Base-by-base conservation (phyloP, 2,797 vertebrate genomes). In the Crenichthys baileyi region DNA sequence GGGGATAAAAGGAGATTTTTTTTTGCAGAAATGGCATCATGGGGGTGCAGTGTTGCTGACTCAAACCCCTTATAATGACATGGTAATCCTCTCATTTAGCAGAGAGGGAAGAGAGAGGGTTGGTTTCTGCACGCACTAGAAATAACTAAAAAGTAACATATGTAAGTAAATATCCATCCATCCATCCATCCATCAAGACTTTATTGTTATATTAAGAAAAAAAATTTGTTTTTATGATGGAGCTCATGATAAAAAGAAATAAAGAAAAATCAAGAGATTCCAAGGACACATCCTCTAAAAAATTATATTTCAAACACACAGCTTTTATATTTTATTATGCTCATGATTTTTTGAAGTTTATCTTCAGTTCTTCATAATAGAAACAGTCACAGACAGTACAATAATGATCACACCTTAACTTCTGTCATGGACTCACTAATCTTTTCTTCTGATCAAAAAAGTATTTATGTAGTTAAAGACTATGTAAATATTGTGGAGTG, bases 81-180 rank as follows among this genome's bases (percentile, higher is more conserved):
- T 89, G 89, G 68, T 93, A 94, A 94, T 94, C 91, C 86, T 51
- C 77, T 88, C 90, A 86, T 92, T 94, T 87, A 90, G 79, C 75
- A 39, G 76, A 65, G 26, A 41, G 67, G 60, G 9, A 0, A 63
- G 29, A 13, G 39, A 48, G 26, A 31, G 22, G 79, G 81, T 76
- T 20, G 77, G 88, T 67, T 80, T 76, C 83, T 68, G 76, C 72
- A 4, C 4, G 0, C 5, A 41, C 11, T 18, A 67, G 11, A 20
- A 67, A 41, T 67, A 20, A 67, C 5, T 50, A 41, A 22, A 65
- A 39, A 67, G 22, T 41, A 67, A 67, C 36, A 67, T 67, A 24
- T 67, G 31, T 4, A 18, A 22, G 22, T 67, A 22, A 67, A 39
- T 41, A 41, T 67, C 9, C 4, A 39, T 11, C 9, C 9, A 67